phyloP scores from a whole-genome alignment of 2,888 invertebrate species.

The Acrobasis repandana region DNA sequence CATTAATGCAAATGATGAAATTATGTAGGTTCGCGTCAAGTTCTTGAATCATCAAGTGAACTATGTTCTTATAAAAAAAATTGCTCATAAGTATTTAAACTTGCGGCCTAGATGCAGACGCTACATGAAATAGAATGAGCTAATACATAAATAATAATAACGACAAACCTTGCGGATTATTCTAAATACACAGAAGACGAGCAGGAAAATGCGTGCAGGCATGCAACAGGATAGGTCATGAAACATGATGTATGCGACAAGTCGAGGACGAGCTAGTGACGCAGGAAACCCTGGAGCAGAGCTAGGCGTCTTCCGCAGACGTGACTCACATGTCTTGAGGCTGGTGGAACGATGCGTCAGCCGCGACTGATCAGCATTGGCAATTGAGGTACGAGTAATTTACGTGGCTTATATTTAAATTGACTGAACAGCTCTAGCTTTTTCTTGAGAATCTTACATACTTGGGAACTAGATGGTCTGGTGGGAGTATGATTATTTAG shows the following conservation, averaged over 20 bases:
- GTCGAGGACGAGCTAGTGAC: slow-evolving; percentile 5
- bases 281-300: slow-evolving; percentile 19
- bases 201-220: neutral
- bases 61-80: no score
- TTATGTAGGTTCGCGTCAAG: no score
- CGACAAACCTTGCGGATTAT: no score
- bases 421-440: neutral
- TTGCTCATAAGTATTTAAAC: no score
- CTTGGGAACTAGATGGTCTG: no score
- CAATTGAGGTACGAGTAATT: neutral
- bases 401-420: neutral
- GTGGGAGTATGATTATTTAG: no score
- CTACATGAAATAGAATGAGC: no score
- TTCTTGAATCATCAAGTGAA: no score
- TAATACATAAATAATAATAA: no score
- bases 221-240: neutral
- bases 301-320: slow-evolving; percentile 20
- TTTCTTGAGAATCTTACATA: neutral
- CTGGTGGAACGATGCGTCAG: neutral
- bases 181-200: neutral
- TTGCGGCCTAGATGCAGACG: no score
- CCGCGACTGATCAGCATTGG: neutral
- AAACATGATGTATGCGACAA: neutral
- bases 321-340: neutral
- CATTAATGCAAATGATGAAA: no score